phyloP scores from a whole-genome alignment of 2,888 invertebrate species.

The Protophormia terraenovae region DNA sequence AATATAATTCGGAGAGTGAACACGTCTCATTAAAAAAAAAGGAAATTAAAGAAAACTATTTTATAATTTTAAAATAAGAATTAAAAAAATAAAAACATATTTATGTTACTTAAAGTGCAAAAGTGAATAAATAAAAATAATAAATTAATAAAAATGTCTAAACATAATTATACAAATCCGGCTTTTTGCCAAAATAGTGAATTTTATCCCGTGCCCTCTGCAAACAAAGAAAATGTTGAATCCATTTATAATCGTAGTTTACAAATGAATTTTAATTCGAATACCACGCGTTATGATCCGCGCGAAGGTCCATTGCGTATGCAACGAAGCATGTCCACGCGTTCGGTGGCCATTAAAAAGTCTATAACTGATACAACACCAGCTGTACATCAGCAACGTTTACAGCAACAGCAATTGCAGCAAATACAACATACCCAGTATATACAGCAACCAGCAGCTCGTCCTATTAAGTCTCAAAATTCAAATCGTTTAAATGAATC shows the following conservation, averaged over 20 bases:
- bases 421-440: slow-evolving; percentile 66
- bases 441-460: slow-evolving; percentile 62
- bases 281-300: slow-evolving; percentile 52
- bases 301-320: slow-evolving; percentile 80
- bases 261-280: slow-evolving; percentile 74
- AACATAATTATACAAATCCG: slow-evolving; percentile 87
- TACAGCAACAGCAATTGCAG: slow-evolving; percentile 58
- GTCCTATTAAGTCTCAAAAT: slow-evolving; percentile 48
- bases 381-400: slow-evolving; percentile 66
- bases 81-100: background rate
- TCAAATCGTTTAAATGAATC: slow-evolving; percentile 68
- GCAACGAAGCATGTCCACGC: slow-evolving; percentile 81
- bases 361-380: slow-evolving; percentile 69
- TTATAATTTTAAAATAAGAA: background rate
- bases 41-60: background rate
- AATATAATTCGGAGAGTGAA: slow-evolving; percentile 46
- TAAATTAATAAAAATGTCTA: slow-evolving; percentile 78
- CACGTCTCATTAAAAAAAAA: slow-evolving; percentile 27
- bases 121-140: background rate
- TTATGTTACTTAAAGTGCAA: slow-evolving; percentile 11
- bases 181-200: slow-evolving; percentile 91
- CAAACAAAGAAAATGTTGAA: slow-evolving; percentile 73
- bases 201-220: slow-evolving; percentile 81
- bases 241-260: slow-evolving; percentile 78
- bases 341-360: slow-evolving; percentile 75